Evolutionary conservation across 2,888 invertebrate genomes (phyloP).

Genomic region (Xestia ashworthii): DNA sequence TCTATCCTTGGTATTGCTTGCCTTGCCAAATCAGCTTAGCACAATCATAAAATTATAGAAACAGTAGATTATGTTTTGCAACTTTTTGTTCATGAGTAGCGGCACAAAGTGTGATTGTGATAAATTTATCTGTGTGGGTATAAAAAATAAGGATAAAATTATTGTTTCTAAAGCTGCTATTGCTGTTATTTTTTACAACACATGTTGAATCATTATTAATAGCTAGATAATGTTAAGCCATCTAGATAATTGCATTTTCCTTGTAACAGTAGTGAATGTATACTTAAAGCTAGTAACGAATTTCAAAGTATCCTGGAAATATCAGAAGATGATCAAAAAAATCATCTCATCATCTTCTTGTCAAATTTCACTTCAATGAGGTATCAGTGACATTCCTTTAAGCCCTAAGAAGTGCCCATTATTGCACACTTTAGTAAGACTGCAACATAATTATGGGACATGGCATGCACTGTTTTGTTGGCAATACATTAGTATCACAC

Average conservation of each 20-base stretch:
- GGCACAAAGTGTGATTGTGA: constrained; percentile 2
- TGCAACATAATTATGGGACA: neutral
- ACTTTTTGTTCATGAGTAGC: constrained; percentile 14
- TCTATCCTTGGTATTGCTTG: neutral
- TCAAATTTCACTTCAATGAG: neutral
- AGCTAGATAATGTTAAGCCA: constrained; percentile 21
- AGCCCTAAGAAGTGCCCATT: neutral
- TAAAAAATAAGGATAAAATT: constrained; percentile 41
- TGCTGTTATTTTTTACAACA: constrained; percentile 11
- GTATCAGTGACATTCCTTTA: neutral
- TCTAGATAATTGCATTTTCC: constrained; percentile 27
- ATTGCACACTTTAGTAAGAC: neutral
- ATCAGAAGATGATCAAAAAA: neutral
- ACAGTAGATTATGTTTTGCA: constrained; percentile 7
- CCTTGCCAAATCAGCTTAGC: constrained; percentile 10
- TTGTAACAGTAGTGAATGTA: neutral
- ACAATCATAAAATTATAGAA: neutral
- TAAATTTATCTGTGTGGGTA: constrained; percentile 4
- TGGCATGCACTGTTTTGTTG: neutral
- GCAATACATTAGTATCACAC: neutral
- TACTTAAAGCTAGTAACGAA: neutral
- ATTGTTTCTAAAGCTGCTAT: constrained; percentile 6
- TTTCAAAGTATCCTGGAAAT: neutral
- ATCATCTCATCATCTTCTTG: neutral
- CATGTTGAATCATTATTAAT: constrained; percentile 23